These are phyloP conservation scores for Archocentrus centrarchus DNA, from an alignment of 2,113 vertebrate species.

Conservation along the genomic window DNA sequence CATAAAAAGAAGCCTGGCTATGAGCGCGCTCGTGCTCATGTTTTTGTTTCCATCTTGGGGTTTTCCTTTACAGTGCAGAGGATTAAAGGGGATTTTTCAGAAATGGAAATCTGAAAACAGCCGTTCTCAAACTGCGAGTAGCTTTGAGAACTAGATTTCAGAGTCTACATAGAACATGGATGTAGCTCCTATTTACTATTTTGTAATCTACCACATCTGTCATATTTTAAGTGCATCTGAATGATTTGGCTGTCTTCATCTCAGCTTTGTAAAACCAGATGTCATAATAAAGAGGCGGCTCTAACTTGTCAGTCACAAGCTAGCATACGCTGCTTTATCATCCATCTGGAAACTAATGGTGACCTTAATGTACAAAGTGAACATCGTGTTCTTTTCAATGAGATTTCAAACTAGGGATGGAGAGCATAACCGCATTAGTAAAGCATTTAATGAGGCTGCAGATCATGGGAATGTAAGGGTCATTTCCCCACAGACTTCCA, in stretches of 20 bases:
- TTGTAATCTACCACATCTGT: background rate
- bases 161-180: background rate
- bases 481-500: background rate
- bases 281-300: background rate
- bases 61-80: background rate
- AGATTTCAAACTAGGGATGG: background rate
- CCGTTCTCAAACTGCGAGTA: background rate
- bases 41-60: background rate
- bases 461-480: background rate
- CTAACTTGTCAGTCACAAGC: background rate
- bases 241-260: background rate
- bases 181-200: background rate
- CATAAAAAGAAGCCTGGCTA: background rate
- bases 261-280: background rate
- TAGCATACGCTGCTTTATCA: background rate
- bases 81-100: background rate
- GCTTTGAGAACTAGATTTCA: background rate
- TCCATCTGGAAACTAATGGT: background rate
- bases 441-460: constrained; percentile 1
- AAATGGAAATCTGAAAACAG: background rate
- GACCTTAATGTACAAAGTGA: constrained; percentile 7
- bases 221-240: background rate
- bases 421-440: background rate
- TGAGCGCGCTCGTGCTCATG: background rate
- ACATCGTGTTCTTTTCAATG: background rate